These are phyloP conservation scores for Timandra comae DNA, from an alignment of 2,888 invertebrate species.

Conservation along the genomic window DNA sequence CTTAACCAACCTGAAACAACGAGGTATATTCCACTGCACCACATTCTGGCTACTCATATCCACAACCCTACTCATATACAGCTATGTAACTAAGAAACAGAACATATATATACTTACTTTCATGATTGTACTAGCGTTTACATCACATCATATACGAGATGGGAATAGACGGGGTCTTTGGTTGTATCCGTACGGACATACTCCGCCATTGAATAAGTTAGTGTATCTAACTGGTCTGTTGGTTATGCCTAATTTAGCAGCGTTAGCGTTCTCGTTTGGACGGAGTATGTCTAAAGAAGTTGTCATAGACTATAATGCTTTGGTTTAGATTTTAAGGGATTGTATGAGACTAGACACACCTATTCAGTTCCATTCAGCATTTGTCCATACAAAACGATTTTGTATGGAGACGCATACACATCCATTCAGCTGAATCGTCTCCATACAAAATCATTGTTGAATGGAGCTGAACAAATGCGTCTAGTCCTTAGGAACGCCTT, in stretches of 20 bases:
- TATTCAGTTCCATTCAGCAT: too few species aligned
- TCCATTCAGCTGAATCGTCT: too few species aligned
- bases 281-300: slow-evolving; percentile 33
- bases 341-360: too few species aligned
- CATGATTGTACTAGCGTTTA: slow-evolving; percentile 50
- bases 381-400: too few species aligned
- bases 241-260: slow-evolving; percentile 35
- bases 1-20: slow-evolving; percentile 35
- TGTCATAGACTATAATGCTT: slow-evolving; percentile 1
- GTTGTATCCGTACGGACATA: slow-evolving; percentile 55
- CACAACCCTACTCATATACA: slow-evolving; percentile 30
- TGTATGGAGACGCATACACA: too few species aligned
- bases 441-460: too few species aligned
- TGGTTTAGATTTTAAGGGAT: too few species aligned
- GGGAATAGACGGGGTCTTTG: slow-evolving; percentile 55
- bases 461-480: too few species aligned
- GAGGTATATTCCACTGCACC: slow-evolving; percentile 60
- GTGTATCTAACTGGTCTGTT: slow-evolving; percentile 39
- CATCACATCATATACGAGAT: slow-evolving; percentile 57
- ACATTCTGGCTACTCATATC: slow-evolving; percentile 45
- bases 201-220: slow-evolving; percentile 37
- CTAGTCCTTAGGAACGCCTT: too few species aligned
- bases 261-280: slow-evolving; percentile 26
- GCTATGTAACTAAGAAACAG: slow-evolving; percentile 36
- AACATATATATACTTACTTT: slow-evolving; percentile 42